Conservation (phyloP, 2,888 invertebrate species). For the Limnephilus marmoratus region DNA sequence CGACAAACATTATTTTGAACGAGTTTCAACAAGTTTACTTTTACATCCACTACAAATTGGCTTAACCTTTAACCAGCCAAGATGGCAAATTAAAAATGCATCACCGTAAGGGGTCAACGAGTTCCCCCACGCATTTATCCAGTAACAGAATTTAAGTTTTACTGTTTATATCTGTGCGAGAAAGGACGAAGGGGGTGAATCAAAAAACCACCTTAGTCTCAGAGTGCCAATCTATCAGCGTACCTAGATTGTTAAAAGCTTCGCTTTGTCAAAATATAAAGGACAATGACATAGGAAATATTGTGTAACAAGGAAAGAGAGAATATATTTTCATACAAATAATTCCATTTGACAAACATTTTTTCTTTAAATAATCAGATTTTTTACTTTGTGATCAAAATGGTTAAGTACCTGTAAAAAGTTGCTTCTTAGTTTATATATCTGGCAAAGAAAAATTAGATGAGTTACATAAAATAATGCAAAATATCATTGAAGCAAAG, state of each 20-base stretch:
- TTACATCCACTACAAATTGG: background rate
- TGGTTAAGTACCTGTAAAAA: too few species aligned
- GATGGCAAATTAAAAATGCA: background rate
- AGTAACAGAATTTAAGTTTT: background rate
- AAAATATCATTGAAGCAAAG: background rate
- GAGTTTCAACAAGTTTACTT: background rate
- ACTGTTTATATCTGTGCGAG: background rate
- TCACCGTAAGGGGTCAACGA: background rate
- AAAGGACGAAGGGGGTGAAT: background rate
- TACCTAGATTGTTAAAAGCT: too few species aligned
- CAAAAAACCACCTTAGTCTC: background rate
- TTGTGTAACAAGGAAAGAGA: too few species aligned
- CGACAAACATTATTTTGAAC: background rate
- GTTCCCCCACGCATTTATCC: background rate
- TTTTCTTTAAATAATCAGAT: too few species aligned
- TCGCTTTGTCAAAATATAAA: too few species aligned
- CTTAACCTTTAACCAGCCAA: background rate
- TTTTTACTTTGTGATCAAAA: too few species aligned
- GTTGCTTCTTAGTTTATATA: background rate
- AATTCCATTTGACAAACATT: too few species aligned
- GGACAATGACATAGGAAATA: too few species aligned
- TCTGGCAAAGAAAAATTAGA: background rate
- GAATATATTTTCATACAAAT: too few species aligned
- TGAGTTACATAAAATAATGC: background rate
- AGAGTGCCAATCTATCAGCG: background rate